Evolutionary conservation across 2,797 vertebrate species (phyloP).

Genomic region (Anisognathus igniventris): DNA sequence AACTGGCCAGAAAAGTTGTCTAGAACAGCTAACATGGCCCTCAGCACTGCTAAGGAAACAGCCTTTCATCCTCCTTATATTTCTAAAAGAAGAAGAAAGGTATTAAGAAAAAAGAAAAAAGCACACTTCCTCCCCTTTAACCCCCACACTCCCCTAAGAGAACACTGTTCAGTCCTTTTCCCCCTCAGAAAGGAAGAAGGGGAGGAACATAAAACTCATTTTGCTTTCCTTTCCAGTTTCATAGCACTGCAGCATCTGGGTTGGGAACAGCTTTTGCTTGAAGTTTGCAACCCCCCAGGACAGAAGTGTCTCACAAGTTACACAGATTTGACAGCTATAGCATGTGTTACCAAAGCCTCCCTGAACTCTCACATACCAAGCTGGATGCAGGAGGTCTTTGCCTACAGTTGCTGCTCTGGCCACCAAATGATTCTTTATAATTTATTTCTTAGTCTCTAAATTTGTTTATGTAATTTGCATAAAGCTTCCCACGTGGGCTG

Average conservation of each 20-base stretch:
- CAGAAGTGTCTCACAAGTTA: not conserved
- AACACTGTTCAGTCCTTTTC: not conserved
- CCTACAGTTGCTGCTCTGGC: constrained; percentile 13
- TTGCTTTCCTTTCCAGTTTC: not conserved
- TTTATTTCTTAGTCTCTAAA: not conserved
- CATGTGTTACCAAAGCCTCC: constrained; percentile 3
- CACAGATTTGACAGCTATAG: not conserved
- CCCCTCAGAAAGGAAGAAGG: not conserved
- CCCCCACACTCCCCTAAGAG: fast-evolving
- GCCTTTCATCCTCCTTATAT: not conserved
- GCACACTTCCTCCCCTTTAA: not conserved
- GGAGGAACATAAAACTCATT: not conserved
- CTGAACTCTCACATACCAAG: not conserved
- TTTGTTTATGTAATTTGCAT: not conserved
- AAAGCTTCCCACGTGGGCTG: not conserved
- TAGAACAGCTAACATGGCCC: not conserved
- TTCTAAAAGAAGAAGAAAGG: not conserved
- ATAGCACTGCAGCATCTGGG: not conserved
- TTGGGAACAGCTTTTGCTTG: not conserved
- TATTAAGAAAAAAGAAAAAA: not conserved
- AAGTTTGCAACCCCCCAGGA: not conserved
- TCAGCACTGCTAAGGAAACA: not conserved
- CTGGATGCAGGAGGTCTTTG: not conserved
- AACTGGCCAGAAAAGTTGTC: not conserved
- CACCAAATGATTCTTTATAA: not conserved